A percentile compares a stretch with the other conserved stretches of the same genome.
Conservation (phyloP, 2,888 invertebrate species). For the Drosophila nigricruria region DNA sequence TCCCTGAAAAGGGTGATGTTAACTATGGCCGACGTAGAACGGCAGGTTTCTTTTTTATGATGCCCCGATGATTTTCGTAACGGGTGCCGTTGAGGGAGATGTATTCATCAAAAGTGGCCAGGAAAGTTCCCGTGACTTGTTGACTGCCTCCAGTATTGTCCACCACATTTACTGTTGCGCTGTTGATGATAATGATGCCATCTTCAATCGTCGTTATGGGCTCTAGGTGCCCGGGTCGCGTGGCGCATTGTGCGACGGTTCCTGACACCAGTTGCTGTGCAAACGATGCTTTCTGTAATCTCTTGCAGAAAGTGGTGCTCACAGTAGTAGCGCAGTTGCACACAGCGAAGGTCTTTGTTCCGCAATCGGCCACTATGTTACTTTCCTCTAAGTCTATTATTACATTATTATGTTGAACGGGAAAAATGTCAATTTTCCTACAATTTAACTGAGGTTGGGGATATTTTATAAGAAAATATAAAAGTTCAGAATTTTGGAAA, state of each 20-base stretch:
- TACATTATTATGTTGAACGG: neutral
- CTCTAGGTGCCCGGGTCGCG: no score
- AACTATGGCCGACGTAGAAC: neutral
- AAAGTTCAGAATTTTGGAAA: slow-evolving; percentile 13
- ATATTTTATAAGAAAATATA: no score
- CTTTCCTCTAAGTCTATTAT: neutral
- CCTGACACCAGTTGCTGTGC: no score
- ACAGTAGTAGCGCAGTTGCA: no score
- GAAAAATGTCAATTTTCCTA: slow-evolving; percentile 5
- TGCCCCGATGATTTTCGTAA: slow-evolving; percentile 5
- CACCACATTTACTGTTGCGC: slow-evolving; percentile 10
- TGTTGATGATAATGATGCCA: no score
- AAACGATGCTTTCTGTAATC: no score
- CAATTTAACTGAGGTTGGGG: no score
- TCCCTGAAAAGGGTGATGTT: neutral
- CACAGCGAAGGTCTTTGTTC: no score
- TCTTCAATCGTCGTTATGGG: no score
- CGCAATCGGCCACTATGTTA: slow-evolving; percentile 2
- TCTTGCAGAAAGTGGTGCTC: no score
- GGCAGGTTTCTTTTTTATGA: neutral
- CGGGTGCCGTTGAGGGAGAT: slow-evolving; percentile 9
- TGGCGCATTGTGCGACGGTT: no score
- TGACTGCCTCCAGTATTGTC: slow-evolving; percentile 12
- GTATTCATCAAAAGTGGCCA: slow-evolving; percentile 13
- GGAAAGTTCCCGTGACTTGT: slow-evolving; percentile 4